A percentile compares a stretch with the other conserved stretches of the same genome.
These are phyloP conservation scores for Amblyjoppa fuscipennis DNA, from an alignment of 2,888 invertebrate genomes.

Conservation along the genomic window DNA sequence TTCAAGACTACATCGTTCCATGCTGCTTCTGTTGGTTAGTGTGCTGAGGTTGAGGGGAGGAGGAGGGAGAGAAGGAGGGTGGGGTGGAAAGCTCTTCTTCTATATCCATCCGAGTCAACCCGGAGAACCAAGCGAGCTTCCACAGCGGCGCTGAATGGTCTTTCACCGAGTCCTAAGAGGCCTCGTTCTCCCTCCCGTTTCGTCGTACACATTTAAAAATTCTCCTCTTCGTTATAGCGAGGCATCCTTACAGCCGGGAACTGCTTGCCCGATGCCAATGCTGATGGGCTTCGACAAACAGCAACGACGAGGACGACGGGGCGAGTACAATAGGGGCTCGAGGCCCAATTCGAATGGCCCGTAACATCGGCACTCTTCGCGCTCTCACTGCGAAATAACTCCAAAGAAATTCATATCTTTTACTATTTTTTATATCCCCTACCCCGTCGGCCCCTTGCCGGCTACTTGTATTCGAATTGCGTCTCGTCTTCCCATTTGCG, in stretches of 20 bases:
- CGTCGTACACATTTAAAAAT: constrained; percentile 44
- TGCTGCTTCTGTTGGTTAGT: constrained; percentile 1
- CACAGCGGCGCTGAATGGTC: constrained; percentile 44
- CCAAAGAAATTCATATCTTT: constrained; percentile 15
- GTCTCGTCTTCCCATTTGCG: background rate
- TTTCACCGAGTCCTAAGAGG: constrained; percentile 54
- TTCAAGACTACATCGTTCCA: constrained; percentile 29
- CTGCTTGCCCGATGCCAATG: constrained; percentile 25
- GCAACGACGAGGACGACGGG: constrained; percentile 2
- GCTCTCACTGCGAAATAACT: constrained; percentile 11
- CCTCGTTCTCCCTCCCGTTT: constrained; percentile 44
- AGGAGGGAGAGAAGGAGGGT: background rate
- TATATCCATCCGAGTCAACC: constrained; percentile 18
- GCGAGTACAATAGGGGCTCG: constrained; percentile 36
- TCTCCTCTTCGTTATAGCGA: constrained; percentile 52
- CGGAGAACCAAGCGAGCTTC: constrained; percentile 15
- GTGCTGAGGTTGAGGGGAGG: background rate
- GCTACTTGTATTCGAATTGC: background rate
- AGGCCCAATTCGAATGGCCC: constrained; percentile 12
- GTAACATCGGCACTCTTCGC: constrained; percentile 17
- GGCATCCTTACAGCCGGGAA: constrained; percentile 43
- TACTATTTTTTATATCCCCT: background rate
- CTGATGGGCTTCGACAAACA: constrained; percentile 48
- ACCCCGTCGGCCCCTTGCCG: too few species aligned
- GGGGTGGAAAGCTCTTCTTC: constrained; percentile 13